These are phyloP conservation scores for Lypha dubia DNA, from an alignment of 2,888 invertebrate species.

Conservation along the genomic window DNA sequence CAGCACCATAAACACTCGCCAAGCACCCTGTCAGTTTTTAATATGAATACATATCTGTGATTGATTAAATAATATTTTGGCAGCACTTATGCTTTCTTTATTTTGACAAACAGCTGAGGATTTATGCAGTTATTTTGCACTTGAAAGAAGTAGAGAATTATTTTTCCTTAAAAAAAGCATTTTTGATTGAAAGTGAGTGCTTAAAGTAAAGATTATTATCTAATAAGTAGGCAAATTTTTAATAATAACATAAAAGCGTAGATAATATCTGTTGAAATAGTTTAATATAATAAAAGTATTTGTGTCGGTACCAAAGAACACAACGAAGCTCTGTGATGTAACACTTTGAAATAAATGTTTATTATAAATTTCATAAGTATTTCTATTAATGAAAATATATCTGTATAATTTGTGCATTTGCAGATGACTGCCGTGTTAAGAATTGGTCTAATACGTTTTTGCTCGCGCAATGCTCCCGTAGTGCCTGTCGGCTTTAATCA, in stretches of 20 bases:
- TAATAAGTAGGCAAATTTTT: background rate
- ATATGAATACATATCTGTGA: background rate
- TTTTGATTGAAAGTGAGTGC: constrained; percentile 63
- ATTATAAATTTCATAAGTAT: too few species aligned
- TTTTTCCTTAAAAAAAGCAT: constrained; percentile 13
- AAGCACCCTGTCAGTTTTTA: background rate
- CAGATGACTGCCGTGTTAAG: constrained; percentile 83
- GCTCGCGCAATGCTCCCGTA: constrained; percentile 75
- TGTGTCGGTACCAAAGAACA: background rate
- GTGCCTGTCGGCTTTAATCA: constrained; percentile 76
- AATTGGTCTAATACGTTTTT: constrained; percentile 80
- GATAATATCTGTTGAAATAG: too few species aligned
- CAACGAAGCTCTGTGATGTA: constrained; percentile 67
- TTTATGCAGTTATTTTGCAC: too few species aligned
- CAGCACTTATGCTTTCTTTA: constrained; percentile 15
- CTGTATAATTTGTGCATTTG: background rate
- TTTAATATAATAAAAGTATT: background rate
- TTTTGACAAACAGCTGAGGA: constrained; percentile 53
- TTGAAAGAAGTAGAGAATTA: constrained; percentile 3
- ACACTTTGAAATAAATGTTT: constrained; percentile 32
- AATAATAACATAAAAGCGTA: too few species aligned
- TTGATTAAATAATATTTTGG: background rate
- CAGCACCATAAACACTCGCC: background rate
- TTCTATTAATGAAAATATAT: background rate
- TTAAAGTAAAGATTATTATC: constrained; percentile 10